Conservation (phyloP, 2,888 invertebrate genomes). For the Oligia strigilis region DNA sequence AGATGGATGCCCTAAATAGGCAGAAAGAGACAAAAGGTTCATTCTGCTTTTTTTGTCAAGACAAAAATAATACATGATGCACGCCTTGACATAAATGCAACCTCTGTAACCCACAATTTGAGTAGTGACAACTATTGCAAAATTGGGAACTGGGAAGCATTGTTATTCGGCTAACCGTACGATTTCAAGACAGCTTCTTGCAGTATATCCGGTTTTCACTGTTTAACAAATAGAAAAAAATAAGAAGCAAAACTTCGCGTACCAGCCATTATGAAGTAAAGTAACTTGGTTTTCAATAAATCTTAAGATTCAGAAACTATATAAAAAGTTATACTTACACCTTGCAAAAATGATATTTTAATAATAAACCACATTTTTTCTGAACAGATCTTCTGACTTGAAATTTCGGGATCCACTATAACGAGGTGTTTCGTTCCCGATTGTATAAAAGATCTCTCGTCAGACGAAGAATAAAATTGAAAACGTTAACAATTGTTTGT, state of each 20-base stretch:
- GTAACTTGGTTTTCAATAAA: neutral
- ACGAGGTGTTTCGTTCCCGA: constrained; percentile 17
- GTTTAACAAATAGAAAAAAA: neutral
- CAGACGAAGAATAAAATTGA: constrained; percentile 42
- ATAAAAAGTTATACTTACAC: neutral
- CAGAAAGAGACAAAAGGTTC: neutral
- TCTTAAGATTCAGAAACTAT: neutral
- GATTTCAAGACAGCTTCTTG: neutral
- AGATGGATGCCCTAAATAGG: constrained; percentile 47
- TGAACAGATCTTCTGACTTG: neutral
- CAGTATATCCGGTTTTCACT: neutral
- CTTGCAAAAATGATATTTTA: neutral
- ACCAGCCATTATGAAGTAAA: neutral
- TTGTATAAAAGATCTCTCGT: constrained; percentile 27
- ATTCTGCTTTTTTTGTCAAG: neutral
- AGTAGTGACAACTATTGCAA: neutral
- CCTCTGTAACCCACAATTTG: neutral
- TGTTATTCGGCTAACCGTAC: neutral
- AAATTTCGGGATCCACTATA: neutral
- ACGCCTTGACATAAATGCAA: neutral
- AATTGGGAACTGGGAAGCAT: neutral
- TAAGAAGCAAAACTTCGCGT: neutral
- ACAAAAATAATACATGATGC: neutral
- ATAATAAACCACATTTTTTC: neutral
- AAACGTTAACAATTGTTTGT: constrained; percentile 20